Evolutionary conservation across 2,888 invertebrate genomes (phyloP).

Genomic region (Platycheirus rosarum): DNA sequence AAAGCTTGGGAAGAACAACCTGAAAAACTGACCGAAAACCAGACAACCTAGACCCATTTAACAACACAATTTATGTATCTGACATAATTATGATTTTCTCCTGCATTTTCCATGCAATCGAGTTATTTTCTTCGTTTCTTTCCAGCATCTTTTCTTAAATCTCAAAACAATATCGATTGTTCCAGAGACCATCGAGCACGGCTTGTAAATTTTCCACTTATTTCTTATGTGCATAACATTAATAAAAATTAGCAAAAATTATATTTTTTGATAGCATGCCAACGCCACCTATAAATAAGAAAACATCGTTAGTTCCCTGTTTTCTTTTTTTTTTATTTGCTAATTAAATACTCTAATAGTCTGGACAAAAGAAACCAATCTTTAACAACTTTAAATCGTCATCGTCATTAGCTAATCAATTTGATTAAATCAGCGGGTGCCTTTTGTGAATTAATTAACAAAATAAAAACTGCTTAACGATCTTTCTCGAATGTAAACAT

Average conservation of each 20-base stretch:
- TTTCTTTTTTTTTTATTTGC: neutral
- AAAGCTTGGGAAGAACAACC: slow-evolving; percentile 7
- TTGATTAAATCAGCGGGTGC: slow-evolving; percentile 7
- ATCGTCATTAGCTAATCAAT: neutral
- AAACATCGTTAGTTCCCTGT: neutral
- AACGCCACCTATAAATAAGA: too few relatives aligned
- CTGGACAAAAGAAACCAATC: neutral
- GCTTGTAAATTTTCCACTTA: slow-evolving; percentile 7
- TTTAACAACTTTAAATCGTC: neutral
- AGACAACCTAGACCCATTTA: slow-evolving; percentile 22
- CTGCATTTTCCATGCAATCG: neutral
- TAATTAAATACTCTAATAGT: slow-evolving; percentile 1
- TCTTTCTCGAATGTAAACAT: neutral
- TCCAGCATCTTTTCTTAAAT: too few relatives aligned
- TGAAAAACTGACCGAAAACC: neutral
- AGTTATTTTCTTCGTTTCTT: neutral
- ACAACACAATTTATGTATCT: neutral
- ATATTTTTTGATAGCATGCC: neutral
- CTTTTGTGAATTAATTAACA: slow-evolving; percentile 4
- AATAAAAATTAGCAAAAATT: slow-evolving; percentile 3
- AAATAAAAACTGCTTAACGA: neutral
- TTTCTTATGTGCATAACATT: neutral
- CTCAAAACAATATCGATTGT: neutral
- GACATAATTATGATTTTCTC: neutral
- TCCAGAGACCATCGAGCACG: neutral